Conservation (phyloP, 2,888 invertebrate species). For the Liodrosophila aerea region DNA sequence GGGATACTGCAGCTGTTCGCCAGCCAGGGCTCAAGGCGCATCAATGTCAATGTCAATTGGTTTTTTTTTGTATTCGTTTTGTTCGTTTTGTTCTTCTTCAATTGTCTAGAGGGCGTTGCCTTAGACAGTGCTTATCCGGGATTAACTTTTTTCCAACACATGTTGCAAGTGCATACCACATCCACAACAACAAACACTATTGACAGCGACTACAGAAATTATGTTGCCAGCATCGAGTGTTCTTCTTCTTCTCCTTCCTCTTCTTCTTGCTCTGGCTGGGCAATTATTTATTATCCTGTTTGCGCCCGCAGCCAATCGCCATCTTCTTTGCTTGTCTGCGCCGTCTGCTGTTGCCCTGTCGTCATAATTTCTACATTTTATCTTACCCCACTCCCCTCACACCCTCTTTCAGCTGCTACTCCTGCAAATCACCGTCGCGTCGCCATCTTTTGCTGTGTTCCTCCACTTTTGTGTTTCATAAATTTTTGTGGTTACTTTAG, state of each 20-base stretch:
- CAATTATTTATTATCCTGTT: slow-evolving; percentile 74
- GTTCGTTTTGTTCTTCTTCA: slow-evolving; percentile 25
- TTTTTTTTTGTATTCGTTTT: too few species aligned
- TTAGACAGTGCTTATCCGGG: slow-evolving; percentile 63
- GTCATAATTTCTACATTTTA: slow-evolving; percentile 45
- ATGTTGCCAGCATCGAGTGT: slow-evolving; percentile 1
- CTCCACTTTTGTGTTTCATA: slow-evolving; percentile 67
- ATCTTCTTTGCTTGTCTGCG: slow-evolving; percentile 47
- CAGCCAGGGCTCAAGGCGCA: slow-evolving; percentile 22
- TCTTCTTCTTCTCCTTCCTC: too few species aligned
- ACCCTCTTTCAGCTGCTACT: not conserved
- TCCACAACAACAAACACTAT: slow-evolving; percentile 23
- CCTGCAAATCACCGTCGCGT: slow-evolving; percentile 58
- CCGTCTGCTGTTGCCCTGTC: slow-evolving; percentile 40
- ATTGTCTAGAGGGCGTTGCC: slow-evolving; percentile 65
- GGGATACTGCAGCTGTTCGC: slow-evolving; percentile 34
- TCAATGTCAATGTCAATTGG: slow-evolving; percentile 68
- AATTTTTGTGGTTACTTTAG: slow-evolving; percentile 62
- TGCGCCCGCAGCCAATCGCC: slow-evolving; percentile 61
- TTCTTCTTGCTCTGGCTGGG: slow-evolving; percentile 13
- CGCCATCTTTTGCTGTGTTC: slow-evolving; percentile 48
- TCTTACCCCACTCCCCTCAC: not conserved
- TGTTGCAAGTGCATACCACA: slow-evolving; percentile 56
- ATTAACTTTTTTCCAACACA: slow-evolving; percentile 69
- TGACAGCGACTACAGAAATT: slow-evolving; percentile 6